Evolutionary conservation across 1,140 invertebrate genomes (phyloP).

Genomic region (Trichonephila inaurata): DNA sequence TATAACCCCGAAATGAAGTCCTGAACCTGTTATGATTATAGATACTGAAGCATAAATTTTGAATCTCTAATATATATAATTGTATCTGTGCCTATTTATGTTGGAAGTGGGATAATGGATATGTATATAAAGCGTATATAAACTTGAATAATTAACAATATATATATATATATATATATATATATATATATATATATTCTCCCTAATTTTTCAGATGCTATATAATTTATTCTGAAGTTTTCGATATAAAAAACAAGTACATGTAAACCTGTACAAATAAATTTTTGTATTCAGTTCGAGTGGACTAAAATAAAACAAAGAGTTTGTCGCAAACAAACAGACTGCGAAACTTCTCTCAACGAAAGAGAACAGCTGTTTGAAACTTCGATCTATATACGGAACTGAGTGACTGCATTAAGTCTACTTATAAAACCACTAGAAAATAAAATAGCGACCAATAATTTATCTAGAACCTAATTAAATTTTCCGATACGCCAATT

Average conservation of each 20-base stretch:
- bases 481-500: conserved; percentile 69
- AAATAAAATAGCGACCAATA: conserved; percentile 20
- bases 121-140: too few relatives aligned
- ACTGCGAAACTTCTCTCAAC: neutral
- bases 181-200: too few relatives aligned
- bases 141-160: too few relatives aligned
- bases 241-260: neutral
- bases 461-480: conserved; percentile 72
- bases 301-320: neutral
- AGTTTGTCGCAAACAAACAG: neutral
- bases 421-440: conserved; percentile 3
- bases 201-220: neutral
- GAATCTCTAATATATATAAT: too few relatives aligned
- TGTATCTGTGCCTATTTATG: too few relatives aligned
- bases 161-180: too few relatives aligned
- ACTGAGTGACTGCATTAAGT: neutral
- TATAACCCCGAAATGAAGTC: too few relatives aligned
- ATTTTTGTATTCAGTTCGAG: neutral
- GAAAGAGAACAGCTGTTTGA: neutral
- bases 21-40: too few relatives aligned
- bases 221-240: neutral
- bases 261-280: too few relatives aligned
- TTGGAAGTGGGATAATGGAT: too few relatives aligned
- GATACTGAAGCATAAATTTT: too few relatives aligned
- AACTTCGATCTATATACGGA: neutral